Evolutionary conservation across 64 coral and sea anemone genomes (phyloP).

Genomic region (Anthopleura sola): DNA sequence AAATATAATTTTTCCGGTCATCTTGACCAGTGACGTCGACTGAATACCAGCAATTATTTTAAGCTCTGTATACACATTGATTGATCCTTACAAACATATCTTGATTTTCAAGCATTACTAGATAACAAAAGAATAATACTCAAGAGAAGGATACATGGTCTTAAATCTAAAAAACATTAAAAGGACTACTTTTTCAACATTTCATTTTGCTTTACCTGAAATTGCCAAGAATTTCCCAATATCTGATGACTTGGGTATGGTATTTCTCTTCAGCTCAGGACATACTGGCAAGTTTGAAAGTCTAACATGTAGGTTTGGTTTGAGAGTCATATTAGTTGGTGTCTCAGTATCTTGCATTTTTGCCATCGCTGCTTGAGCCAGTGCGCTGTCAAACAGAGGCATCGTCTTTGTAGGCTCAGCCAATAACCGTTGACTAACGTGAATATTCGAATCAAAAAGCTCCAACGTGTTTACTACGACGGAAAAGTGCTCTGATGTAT

Average conservation of each 20-base stretch:
- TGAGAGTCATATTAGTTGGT: conserved; percentile 68
- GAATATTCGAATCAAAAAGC: conserved; percentile 83
- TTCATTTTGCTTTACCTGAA: conserved; percentile 56
- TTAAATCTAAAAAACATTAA: too few relatives aligned
- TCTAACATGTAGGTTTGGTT: conserved; percentile 79
- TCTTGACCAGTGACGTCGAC: too few relatives aligned
- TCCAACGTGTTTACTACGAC: conserved; percentile 91
- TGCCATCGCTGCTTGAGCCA: conserved; percentile 44
- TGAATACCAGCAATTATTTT: too few relatives aligned
- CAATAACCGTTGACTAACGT: conserved; percentile 72
- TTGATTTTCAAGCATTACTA: too few relatives aligned
- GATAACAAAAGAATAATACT: too few relatives aligned
- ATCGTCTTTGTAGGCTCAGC: conserved; percentile 78
- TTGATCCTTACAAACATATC: too few relatives aligned
- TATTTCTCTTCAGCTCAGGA: conserved; percentile 84
- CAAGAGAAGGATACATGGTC: too few relatives aligned
- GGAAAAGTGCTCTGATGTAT: conserved; percentile 59
- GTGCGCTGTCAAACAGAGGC: conserved; percentile 77
- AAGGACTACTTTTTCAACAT: too few relatives aligned
- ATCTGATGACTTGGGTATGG: conserved; percentile 89
- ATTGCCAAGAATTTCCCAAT: conserved; percentile 80
- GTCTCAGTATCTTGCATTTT: conserved; percentile 69
- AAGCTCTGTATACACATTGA: too few relatives aligned
- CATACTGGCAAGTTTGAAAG: conserved; percentile 92
- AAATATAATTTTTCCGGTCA: too few relatives aligned